phyloP scores from a whole-genome alignment of 1,140 invertebrate species.

The Dryas iulia region DNA sequence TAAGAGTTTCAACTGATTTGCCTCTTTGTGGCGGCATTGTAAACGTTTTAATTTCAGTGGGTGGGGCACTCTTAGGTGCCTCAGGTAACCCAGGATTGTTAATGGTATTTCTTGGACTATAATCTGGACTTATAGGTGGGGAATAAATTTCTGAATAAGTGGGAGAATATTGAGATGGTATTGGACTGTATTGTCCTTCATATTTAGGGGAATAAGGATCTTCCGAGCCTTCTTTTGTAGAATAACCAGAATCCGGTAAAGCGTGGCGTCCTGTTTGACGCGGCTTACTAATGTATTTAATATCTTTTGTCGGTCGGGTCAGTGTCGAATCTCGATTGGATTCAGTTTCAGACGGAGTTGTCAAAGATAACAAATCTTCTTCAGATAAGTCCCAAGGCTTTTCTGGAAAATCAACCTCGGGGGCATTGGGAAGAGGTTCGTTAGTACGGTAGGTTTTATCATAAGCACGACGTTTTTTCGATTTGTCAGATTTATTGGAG shows the following conservation, averaged over 20 bases:
- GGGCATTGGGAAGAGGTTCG: conserved; percentile 88
- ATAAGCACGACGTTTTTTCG: conserved; percentile 85
- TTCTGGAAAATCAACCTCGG: conserved; percentile 88
- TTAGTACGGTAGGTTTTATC: conserved; percentile 90
- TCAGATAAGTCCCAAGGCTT: conserved; percentile 89
- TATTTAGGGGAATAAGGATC: conserved; percentile 66
- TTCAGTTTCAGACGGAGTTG: conserved; percentile 81
- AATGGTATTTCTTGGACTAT: conserved; percentile 63
- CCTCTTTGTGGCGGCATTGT: conserved; percentile 66
- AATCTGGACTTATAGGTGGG: conserved; percentile 69
- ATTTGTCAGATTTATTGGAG: conserved; percentile 67
- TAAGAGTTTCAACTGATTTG: conserved; percentile 72
- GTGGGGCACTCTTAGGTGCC: conserved; percentile 70
- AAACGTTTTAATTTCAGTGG: conserved; percentile 69
- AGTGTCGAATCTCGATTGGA: conserved; percentile 77
- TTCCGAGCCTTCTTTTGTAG: conserved; percentile 69
- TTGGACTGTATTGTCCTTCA: conserved; percentile 69
- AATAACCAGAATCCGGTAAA: conserved; percentile 75
- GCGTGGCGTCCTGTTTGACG: conserved; percentile 79
- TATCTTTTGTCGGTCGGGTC: conserved; percentile 81
- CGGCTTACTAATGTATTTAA: conserved; percentile 77
- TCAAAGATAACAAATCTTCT: conserved; percentile 82
- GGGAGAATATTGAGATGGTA: conserved; percentile 71
- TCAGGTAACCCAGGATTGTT: conserved; percentile 71
- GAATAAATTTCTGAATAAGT: conserved; percentile 77